Evolutionary conservation across 2,113 vertebrate species (phyloP).

Genomic region (Halichoeres trimaculatus): DNA sequence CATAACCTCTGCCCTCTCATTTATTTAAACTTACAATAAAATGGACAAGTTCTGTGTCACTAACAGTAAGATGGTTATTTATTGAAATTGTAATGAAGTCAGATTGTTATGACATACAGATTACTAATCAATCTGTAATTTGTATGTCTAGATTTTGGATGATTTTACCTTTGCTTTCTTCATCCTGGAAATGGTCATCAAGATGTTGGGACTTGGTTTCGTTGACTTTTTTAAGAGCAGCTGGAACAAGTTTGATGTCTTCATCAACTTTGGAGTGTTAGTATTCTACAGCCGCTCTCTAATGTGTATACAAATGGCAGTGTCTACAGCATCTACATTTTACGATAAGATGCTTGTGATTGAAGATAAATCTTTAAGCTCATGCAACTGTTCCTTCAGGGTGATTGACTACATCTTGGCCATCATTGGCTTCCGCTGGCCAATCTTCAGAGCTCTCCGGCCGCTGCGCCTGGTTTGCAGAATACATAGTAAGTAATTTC

Average conservation of each 20-base stretch:
- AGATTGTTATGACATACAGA: too few relatives aligned
- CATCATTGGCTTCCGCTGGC: not conserved
- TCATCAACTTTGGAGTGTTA: conserved; percentile 28
- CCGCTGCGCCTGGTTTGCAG: conserved; percentile 4
- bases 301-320: not conserved
- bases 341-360: not conserved
- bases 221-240: not conserved
- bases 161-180: not conserved
- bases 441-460: not conserved
- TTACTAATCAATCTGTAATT: not conserved
- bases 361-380: not conserved
- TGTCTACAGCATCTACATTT: not conserved
- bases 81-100: too few relatives aligned
- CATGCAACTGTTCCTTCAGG: not conserved
- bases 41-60: not conserved
- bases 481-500: conserved; percentile 8
- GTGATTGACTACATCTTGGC: not conserved
- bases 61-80: too few relatives aligned
- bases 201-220: not conserved
- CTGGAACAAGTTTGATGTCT: conserved; percentile 28
- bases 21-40: not conserved
- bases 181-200: not conserved
- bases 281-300: not conserved
- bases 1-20: not conserved
- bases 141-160: not conserved